Evolutionary conservation across 2,797 vertebrate species (phyloP).

Genomic region (Salmo trutta): DNA sequence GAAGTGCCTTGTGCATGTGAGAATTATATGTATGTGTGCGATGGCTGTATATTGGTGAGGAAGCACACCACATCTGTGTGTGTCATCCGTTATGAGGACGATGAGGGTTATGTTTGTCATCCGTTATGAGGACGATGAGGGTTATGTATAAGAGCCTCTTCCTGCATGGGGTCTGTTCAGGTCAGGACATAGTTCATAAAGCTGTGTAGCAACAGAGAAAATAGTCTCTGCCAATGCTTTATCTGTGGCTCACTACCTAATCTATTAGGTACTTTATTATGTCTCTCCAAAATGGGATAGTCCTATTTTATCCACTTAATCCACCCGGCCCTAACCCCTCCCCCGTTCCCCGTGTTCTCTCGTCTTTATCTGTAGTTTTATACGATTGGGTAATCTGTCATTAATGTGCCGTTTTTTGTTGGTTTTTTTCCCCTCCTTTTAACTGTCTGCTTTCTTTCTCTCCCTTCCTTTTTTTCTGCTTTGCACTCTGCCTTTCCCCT

Average conservation of each 20-base stretch:
- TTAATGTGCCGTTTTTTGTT: not conserved
- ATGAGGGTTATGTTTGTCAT: not conserved
- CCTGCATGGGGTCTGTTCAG: not conserved
- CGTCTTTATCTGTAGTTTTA: not conserved
- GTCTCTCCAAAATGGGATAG: not conserved
- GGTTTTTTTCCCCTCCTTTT: constrained; percentile 7
- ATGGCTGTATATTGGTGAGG: not conserved
- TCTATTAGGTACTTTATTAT: not conserved
- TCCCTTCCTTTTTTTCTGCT: not conserved
- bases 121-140: not conserved
- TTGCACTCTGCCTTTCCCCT: not conserved
- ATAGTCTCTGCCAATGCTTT: not conserved
- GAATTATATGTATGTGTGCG: no score
- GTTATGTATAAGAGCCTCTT: not conserved
- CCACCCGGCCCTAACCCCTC: not conserved
- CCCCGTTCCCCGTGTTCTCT: not conserved
- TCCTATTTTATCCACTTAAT: not conserved
- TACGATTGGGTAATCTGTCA: not conserved
- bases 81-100: not conserved
- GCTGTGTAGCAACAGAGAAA: not conserved
- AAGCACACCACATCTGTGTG: not conserved
- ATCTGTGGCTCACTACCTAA: constrained; percentile 1
- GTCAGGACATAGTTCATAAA: not conserved
- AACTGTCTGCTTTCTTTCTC: constrained; percentile 4
- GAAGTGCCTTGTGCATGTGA: not conserved